These are phyloP conservation scores for Drosophila fuyamai DNA, from an alignment of 1,140 invertebrate genomes.

Conservation along the genomic window DNA sequence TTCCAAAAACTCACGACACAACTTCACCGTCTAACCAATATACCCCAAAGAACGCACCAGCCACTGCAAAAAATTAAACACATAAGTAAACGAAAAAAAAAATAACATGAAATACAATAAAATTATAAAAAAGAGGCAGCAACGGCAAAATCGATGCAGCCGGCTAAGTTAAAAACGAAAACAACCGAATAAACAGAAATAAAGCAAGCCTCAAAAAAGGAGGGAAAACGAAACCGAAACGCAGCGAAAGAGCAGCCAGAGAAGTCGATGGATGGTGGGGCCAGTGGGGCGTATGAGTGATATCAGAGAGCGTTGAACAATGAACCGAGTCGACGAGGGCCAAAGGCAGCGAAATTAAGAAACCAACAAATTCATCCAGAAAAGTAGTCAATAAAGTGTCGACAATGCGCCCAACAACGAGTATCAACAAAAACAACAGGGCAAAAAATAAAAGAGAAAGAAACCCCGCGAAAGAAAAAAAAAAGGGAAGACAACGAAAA, in stretches of 20 bases:
- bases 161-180: constrained; percentile 54
- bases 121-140: constrained; percentile 64
- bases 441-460: constrained; percentile 8
- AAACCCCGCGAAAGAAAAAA: constrained; percentile 1
- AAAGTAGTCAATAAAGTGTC: constrained; percentile 84
- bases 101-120: constrained; percentile 55
- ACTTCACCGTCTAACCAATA: not conserved
- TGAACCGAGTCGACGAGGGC: constrained; percentile 32
- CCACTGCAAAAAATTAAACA: constrained; percentile 64
- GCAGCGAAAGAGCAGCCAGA: constrained; percentile 26
- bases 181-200: constrained; percentile 38
- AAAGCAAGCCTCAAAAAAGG: constrained; percentile 19
- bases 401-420: constrained; percentile 73
- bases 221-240: constrained; percentile 29
- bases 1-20: not conserved
- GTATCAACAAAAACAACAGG: constrained; percentile 49
- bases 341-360: constrained; percentile 73
- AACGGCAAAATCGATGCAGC: constrained; percentile 73
- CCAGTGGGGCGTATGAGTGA: constrained; percentile 73
- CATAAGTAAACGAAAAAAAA: constrained; percentile 64
- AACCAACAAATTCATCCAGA: constrained; percentile 83
- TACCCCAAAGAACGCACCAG: not conserved
- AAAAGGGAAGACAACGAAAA: constrained; percentile 49
- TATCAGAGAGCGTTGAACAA: constrained; percentile 57
- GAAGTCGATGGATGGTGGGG: constrained; percentile 23